Evolutionary conservation across 1,140 invertebrate species (phyloP), one percentile per base, ranked within the genome.

Genomic region (Brachionus koreanus): DNA sequence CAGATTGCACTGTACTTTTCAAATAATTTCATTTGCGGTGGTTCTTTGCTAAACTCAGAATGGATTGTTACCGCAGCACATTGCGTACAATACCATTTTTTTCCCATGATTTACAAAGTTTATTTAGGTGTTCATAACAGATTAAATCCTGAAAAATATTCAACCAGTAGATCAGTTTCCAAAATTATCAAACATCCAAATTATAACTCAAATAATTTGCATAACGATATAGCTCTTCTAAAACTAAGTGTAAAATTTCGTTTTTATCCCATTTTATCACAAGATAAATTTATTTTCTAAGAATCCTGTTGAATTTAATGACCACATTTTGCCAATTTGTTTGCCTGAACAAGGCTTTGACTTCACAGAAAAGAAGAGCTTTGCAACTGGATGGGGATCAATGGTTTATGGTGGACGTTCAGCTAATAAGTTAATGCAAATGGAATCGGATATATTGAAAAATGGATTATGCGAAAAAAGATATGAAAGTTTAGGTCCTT

Each of bases 221-320:
- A 29, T 3, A 29, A 77, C 33, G 75, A 77, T 77, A 57, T 77
- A 16, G 75, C 75, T 29, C 19, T 77, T 2, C 23, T 77, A 3
- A 52, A 77, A 13, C 49, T 77, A 39, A 19, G 1, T 4, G 75
- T 77, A 77, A 42, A 19, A 19, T 4, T 19, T 3, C 0, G 5
- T 57, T 57, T 7, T 19, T 19, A 1, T 1, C n/a, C n/a, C 0
- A 25, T 25, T 57, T 29, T 29, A 6, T 57, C 4, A 57, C 6
- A 57, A 19, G 4, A 23, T 52, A 16, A 57, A 16, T 52, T 16
- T 19, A 19, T 57, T 19, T 7, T 57, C 19, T 0, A 0, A 69
- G 65, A 6, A 69, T 7, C 65, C 65, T 5, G 65, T 69, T 23
- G 19, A 35, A 10, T 69, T 16, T 19, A 69, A 4, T n/a, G 39